Evolutionary conservation across 2,113 vertebrate species (phyloP).

Genomic region (Nematolebias whitei): DNA sequence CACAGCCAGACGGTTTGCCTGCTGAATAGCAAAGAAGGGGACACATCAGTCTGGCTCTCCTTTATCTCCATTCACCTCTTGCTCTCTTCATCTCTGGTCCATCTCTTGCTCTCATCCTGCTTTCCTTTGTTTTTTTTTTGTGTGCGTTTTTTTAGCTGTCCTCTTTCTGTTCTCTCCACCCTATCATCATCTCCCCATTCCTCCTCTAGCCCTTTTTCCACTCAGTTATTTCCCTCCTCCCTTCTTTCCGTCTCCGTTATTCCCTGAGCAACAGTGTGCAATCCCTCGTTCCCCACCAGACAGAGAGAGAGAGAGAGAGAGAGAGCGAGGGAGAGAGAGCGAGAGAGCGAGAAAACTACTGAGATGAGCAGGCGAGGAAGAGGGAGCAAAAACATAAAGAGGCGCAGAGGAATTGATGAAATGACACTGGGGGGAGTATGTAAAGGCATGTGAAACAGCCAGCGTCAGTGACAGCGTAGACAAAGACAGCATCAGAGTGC

Average conservation of each 20-base stretch:
- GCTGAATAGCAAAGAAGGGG: conserved; percentile 50
- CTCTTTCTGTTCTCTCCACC: neutral
- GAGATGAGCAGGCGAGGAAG: conserved; percentile 43
- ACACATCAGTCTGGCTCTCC: conserved; percentile 42
- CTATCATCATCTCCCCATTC: conserved; percentile 7
- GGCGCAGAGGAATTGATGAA: conserved; percentile 66
- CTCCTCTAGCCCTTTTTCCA: neutral
- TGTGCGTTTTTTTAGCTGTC: neutral
- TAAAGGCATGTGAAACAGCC: conserved; percentile 53
- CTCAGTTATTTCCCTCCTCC: conserved; percentile 10
- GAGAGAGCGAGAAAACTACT: conserved; percentile 7
- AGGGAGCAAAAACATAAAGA: conserved; percentile 59
- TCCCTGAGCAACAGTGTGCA: conserved; percentile 70
- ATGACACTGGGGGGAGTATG: conserved; percentile 43
- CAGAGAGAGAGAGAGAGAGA: conserved; percentile 53
- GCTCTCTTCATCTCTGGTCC: conserved; percentile 41
- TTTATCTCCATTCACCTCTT: conserved; percentile 60
- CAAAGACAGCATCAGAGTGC: conserved; percentile 70
- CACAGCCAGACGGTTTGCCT: conserved; percentile 43
- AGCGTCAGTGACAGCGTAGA: conserved; percentile 68
- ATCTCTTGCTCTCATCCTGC: conserved; percentile 13
- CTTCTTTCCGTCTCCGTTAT: conserved; percentile 28
- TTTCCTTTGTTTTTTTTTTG: neutral
- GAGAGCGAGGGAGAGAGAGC: neutral
- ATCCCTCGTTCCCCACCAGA: conserved; percentile 53